Evolutionary conservation across 2,797 vertebrate genomes (phyloP).

Genomic region (Garrulus glandarius): DNA sequence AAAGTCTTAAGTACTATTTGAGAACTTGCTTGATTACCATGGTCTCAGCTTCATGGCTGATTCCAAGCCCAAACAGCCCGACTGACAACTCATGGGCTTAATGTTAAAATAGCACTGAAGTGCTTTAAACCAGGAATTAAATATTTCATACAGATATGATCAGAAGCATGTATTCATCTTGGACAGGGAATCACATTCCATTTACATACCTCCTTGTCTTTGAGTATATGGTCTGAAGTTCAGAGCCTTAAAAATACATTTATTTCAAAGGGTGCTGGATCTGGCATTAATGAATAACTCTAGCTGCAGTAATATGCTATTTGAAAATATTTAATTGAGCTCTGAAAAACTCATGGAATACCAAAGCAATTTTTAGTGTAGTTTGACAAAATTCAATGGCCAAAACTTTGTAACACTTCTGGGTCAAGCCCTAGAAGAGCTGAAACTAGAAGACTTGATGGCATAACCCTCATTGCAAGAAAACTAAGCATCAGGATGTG

Average conservation of each 20-base stretch:
- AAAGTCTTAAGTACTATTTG: not conserved
- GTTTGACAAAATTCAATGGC: not conserved
- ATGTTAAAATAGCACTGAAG: not conserved
- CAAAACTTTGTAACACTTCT: not conserved
- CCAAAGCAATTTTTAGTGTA: not conserved
- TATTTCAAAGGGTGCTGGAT: slow-evolving; percentile 26
- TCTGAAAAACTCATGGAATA: not conserved
- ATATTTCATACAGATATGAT: slow-evolving; percentile 34
- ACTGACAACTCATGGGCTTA: not conserved
- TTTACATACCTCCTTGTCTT: slow-evolving; percentile 23
- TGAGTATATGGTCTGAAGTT: slow-evolving; percentile 25
- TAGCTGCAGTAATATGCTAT: slow-evolving; percentile 19
- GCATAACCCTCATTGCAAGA: not conserved
- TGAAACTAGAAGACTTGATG: not conserved
- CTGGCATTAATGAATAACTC: slow-evolving; percentile 3
- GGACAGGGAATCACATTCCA: slow-evolving; percentile 9
- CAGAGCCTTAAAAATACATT: slow-evolving; percentile 4
- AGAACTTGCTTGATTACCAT: not conserved
- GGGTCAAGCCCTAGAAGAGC: not conserved
- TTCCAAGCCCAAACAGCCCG: not conserved
- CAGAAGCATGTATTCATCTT: slow-evolving; percentile 41
- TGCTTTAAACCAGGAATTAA: slow-evolving; percentile 5
- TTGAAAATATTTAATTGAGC: slow-evolving; percentile 43
- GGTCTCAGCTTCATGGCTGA: not conserved
- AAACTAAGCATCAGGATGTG: not conserved